Evolutionary conservation across 2,888 invertebrate species (phyloP), one percentile per base, ranked within the genome.

Genomic region (Fragum fragum): DNA sequence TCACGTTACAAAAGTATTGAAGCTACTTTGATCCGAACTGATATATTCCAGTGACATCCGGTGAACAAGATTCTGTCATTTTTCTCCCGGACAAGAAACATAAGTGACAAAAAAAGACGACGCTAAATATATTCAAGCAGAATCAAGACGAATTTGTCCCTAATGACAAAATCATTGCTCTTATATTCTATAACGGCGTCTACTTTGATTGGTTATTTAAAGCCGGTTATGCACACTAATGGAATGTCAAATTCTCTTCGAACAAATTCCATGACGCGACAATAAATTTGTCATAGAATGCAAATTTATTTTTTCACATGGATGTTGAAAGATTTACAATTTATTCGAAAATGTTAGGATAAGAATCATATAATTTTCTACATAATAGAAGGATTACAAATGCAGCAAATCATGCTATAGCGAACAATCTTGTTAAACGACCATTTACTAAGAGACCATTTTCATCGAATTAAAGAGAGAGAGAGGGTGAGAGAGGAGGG

Each of bases 151-250:
- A 47, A 47, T 47, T 47, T 47, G 47, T 47, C 47, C 47, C 14
- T 47, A 47, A 47, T 47, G 47, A 47, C 47, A 47, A 47, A 47
- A 47, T 47, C 47, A 47, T 47, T 47, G 47, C 47, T 47, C 47
- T 47, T 47, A 47, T 47, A 47, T 47, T 47, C 47, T 47, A 47
- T 47, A 47, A 47, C 14, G 47, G 47, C 47, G 47, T 1, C 14
- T 5, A 14, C 18, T 47, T 47, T 47, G 47, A 47, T 47, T 47
- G 47, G 47, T 47, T 47, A 47, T 47, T 47, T 47, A 47, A 47
- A 47, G 47, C 7, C 16, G 47, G 47, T 16, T 47, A 47, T 47
- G 47, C 16, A 9, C 47, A n/a, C 47, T 47, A 3, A 9, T 3
- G 16, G 47, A 14, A 47, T 36, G 32, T 36, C 5, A 9, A 36